Conservation (phyloP, 2,888 invertebrate genomes). For the Xanthorhoe designata region DNA sequence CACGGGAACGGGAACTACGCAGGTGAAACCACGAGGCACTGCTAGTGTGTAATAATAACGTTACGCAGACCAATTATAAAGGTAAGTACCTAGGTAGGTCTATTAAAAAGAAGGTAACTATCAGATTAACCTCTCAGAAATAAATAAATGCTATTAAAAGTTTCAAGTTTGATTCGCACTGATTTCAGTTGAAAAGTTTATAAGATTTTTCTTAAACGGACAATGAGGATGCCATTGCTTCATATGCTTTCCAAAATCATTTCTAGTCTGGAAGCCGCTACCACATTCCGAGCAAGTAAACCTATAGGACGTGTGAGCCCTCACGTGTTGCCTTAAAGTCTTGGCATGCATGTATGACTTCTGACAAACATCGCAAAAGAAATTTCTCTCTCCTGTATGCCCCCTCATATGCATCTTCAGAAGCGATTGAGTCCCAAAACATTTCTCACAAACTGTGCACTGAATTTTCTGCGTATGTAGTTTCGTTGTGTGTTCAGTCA, state of each 20-base stretch:
- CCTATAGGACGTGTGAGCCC: constrained; percentile 70
- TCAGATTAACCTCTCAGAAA: not conserved
- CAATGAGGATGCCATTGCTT: constrained; percentile 78
- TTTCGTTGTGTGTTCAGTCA: constrained; percentile 77
- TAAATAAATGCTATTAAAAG: not conserved
- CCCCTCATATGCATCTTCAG: constrained; percentile 75
- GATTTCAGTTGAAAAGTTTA: constrained; percentile 59
- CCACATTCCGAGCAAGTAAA: constrained; percentile 72
- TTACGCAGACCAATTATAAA: too few relatives aligned
- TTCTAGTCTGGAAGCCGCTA: constrained; percentile 68
- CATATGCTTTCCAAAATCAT: constrained; percentile 74
- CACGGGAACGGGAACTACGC: too few relatives aligned
- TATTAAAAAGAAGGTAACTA: not conserved
- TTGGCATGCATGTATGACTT: constrained; percentile 79
- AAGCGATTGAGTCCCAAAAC: constrained; percentile 72
- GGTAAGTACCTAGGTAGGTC: too few relatives aligned
- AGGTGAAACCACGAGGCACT: too few relatives aligned
- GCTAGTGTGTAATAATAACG: too few relatives aligned
- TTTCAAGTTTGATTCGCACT: constrained; percentile 33
- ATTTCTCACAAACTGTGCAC: constrained; percentile 74
- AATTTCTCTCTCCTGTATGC: constrained; percentile 76
- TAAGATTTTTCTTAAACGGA: constrained; percentile 67
- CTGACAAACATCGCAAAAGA: constrained; percentile 70
- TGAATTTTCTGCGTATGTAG: constrained; percentile 74
- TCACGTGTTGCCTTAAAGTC: constrained; percentile 76